A percentile compares a stretch with the other conserved stretches of the same genome.
Conservation (phyloP, 2,797 vertebrate species). For the Hoplostethus atlanticus region DNA sequence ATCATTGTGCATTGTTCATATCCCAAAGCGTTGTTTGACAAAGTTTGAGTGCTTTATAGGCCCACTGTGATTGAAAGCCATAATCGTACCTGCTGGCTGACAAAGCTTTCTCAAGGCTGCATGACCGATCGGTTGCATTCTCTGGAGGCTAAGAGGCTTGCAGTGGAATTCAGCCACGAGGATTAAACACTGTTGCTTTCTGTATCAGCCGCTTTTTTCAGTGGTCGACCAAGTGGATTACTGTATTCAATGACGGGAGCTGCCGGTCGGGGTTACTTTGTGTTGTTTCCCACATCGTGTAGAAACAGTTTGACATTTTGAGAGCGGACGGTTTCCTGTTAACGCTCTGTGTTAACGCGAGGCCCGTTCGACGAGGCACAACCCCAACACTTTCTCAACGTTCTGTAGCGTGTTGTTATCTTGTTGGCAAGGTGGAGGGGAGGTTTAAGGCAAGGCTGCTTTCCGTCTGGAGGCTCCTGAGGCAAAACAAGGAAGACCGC, state of each 20-base stretch:
- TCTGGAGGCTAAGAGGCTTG: constrained; percentile 73
- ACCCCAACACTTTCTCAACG: constrained; percentile 62
- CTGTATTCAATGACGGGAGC: constrained; percentile 35
- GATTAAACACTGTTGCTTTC: constrained; percentile 67
- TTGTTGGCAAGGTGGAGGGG: constrained; percentile 16
- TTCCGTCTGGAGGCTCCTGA: constrained; percentile 22
- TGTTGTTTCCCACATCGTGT: constrained; percentile 49
- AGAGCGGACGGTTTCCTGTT: constrained; percentile 69
- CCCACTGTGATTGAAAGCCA: constrained; percentile 9
- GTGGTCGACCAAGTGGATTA: constrained; percentile 53
- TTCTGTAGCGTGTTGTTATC: constrained; percentile 21
- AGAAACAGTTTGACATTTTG: constrained; percentile 56
- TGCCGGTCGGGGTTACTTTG: constrained; percentile 45
- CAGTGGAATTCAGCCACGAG: constrained; percentile 52
- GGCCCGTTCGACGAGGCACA: constrained; percentile 62
- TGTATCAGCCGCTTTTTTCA: constrained; percentile 42
- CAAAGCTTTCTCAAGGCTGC: constrained; percentile 37
- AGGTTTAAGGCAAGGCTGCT: constrained; percentile 27
- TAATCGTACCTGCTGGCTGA: constrained; percentile 3
- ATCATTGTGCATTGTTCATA: neutral
- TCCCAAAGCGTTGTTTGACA: neutral
- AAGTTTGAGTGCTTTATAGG: neutral
- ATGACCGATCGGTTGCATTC: constrained; percentile 57
- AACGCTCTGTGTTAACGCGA: constrained; percentile 41
- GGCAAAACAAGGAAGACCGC: constrained; percentile 29